Base-by-base conservation (phyloP, 2,888 invertebrate genomes). In the Leuctra nigra region DNA sequence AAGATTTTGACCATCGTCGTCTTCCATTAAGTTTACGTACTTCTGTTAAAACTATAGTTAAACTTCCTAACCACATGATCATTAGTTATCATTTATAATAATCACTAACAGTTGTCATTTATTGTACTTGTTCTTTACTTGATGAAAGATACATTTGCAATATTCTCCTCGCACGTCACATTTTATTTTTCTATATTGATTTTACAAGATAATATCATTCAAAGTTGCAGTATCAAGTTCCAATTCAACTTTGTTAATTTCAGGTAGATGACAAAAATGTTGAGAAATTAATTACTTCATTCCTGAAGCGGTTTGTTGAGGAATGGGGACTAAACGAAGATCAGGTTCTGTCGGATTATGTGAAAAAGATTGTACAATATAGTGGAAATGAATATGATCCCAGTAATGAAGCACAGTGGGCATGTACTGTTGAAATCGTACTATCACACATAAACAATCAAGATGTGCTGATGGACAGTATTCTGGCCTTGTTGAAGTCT, bases 311-410 rank as follows among this genome's bases (percentile, higher is more conserved):
- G 46, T 76, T 70, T 56, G 72, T 76, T 60, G 53, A 69, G 1
- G 70, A 75, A 54, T 68, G 73, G 63, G 66, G 68, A 7, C 64
- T 76, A 48, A 66, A 73, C 61, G 69, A 69, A 16, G 75, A 77
- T 64, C 59, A 66, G 44, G 68, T 75, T n/a, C 65, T 76, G 36
- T 66, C 67, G 22, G 65, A 70, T 2, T 73, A 73, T 62, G 69
- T 77, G 33, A 67, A 70, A 65, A 75, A 25, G 29, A n/a, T 61
- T 24, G 57, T 70, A 35, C 66, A 63, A 53, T 65, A 64, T 44
- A 67, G 68, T 1, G 67, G 65, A 56, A 65, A 63, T 48, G 71
- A 69, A 68, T 70, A 70, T 68, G 64, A 64, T 29, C 67, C 66
- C 20, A 16, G 44, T 61, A 70, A 70, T 54, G 67, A 70, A 63